phyloP scores from a whole-genome alignment of 2,797 vertebrate species.

The Tangara arthus region DNA sequence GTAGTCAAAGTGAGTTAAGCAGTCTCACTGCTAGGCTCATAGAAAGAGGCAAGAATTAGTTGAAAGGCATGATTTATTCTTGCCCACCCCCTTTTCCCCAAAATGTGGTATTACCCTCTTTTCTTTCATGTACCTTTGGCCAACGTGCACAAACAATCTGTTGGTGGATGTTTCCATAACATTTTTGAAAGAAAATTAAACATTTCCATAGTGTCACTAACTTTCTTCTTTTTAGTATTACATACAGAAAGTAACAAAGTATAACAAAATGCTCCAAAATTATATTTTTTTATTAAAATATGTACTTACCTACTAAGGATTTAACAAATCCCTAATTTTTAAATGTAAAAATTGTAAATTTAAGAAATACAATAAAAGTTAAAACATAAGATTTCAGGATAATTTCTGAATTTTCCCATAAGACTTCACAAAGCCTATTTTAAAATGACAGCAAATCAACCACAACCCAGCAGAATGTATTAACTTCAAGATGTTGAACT shows the following conservation, averaged over 20 bases:
- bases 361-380: not conserved
- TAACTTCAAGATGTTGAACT: not conserved
- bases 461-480: not conserved
- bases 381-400: not conserved
- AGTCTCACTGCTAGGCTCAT: not conserved
- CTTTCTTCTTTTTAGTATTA: not conserved
- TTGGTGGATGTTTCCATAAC: not conserved
- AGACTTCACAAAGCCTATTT: not conserved
- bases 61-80: not conserved
- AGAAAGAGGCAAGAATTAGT: not conserved
- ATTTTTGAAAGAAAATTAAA: not conserved
- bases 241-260: not conserved
- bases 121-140: not conserved
- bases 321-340: not conserved
- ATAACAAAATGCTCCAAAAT: not conserved
- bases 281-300: not conserved
- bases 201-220: not conserved
- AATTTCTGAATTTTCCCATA: not conserved
- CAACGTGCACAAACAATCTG: not conserved
- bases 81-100: fast-evolving
- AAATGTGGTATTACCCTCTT: not conserved
- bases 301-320: fast-evolving
- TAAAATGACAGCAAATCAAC: not conserved
- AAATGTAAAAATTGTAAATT: not conserved
- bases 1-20: not conserved